These are phyloP conservation scores for Seira sanloemensis DNA, from an alignment of 2,888 invertebrate genomes.

Conservation along the genomic window DNA sequence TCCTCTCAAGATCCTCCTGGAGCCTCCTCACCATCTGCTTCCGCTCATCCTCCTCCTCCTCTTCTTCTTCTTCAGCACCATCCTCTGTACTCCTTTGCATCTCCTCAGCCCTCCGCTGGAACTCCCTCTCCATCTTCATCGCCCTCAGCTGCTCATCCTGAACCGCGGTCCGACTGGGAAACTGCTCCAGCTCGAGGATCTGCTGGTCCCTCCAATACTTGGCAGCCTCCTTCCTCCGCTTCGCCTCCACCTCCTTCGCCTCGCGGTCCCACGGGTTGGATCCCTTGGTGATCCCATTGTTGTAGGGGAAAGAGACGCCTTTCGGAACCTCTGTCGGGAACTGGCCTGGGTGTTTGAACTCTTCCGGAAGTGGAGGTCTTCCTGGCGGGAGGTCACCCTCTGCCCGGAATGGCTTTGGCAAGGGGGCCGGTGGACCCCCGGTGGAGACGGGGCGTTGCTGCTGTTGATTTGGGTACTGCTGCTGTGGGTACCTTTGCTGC, in stretches of 20 bases:
- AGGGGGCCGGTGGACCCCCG: conserved; percentile 66
- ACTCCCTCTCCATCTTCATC: conserved; percentile 92
- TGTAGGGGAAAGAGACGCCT: conserved; percentile 79
- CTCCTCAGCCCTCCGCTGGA: conserved; percentile 92
- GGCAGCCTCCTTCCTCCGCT: conserved; percentile 85
- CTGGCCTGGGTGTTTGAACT: conserved; percentile 68
- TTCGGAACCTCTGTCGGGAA: conserved; percentile 80
- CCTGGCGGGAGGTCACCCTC: conserved; percentile 73
- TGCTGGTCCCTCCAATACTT: conserved; percentile 90
- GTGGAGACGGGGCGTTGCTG: conserved; percentile 59
- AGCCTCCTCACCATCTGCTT: conserved; percentile 75
- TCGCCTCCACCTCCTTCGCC: conserved; percentile 84
- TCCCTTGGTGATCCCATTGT: conserved; percentile 58
- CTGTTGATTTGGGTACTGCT: conserved; percentile 71
- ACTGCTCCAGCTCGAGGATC: conserved; percentile 85
- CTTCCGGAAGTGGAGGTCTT: conserved; percentile 76
- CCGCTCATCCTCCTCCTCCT: conserved; percentile 76
- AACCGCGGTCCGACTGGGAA: conserved; percentile 83
- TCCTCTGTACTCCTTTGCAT: conserved; percentile 83
- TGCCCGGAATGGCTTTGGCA: conserved; percentile 73
- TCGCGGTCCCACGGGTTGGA: conserved; percentile 94
- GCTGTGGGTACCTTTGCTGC: conserved; percentile 74
- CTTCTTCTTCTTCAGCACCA: conserved; percentile 81
- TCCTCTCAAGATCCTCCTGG: conserved; percentile 77
- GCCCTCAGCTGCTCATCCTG: conserved; percentile 92